Percentiles rank a stretch among this genome's conserved stretches.
Evolutionary conservation across 2,888 invertebrate species (phyloP).

Genomic region (Sussaba pulchella): DNA sequence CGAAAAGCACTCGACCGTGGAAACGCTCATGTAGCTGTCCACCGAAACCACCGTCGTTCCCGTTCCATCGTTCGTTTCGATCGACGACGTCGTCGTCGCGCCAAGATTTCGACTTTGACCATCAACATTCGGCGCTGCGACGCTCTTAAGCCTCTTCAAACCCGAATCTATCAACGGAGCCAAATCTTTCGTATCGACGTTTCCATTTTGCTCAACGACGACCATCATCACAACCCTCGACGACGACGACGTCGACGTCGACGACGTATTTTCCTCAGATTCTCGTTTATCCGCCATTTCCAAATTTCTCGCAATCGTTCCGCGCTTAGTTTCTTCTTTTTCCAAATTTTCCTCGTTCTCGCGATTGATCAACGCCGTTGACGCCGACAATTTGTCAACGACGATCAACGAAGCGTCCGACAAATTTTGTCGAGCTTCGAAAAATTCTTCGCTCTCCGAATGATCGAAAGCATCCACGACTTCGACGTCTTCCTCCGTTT

Average conservation of each 20-base stretch:
- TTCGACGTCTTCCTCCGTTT: constrained; percentile 19
- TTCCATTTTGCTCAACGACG: constrained; percentile 75
- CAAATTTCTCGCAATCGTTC: constrained; percentile 9
- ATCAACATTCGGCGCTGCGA: constrained; percentile 20
- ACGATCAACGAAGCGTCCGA: constrained; percentile 53
- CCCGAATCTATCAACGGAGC: constrained; percentile 77
- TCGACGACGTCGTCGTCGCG: not conserved
- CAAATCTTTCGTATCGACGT: constrained; percentile 68
- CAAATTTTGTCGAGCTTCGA: constrained; percentile 71
- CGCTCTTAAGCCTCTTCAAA: constrained; percentile 75
- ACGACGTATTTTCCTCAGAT: not conserved
- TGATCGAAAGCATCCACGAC: constrained; percentile 8
- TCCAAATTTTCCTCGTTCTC: constrained; percentile 66
- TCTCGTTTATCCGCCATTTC: not conserved
- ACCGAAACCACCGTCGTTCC: constrained; percentile 69
- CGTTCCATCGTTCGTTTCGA: not conserved
- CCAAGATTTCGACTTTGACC: not conserved
- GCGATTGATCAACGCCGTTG: constrained; percentile 43
- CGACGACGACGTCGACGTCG: constrained; percentile 50
- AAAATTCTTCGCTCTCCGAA: constrained; percentile 71
- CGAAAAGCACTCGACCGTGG: constrained; percentile 66
- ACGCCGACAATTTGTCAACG: constrained; percentile 47
- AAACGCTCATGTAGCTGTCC: constrained; percentile 73
- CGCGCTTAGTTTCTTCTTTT: constrained; percentile 61
- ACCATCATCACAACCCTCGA: constrained; percentile 80